A percentile compares a stretch with the other conserved stretches of the same genome.
phyloP scores from a whole-genome alignment of 2,888 invertebrate genomes.

The Phoenoteleia sp. region DNA sequence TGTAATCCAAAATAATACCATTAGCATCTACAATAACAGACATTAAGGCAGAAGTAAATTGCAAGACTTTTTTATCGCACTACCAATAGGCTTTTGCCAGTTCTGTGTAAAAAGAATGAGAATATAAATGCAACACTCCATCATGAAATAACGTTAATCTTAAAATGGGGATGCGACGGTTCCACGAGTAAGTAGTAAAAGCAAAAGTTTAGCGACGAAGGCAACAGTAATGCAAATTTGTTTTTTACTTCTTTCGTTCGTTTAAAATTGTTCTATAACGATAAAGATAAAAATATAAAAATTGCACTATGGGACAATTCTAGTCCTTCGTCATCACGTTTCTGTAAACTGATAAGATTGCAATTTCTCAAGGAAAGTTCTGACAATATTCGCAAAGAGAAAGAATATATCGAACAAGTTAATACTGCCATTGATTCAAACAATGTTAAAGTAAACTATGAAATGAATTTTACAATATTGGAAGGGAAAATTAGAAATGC shows the following conservation, averaged over 20 bases:
- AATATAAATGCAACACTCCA: neutral
- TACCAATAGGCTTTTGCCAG: neutral
- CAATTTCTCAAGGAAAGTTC: constrained; percentile 56
- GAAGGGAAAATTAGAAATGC: constrained; percentile 72
- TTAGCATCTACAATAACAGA: constrained; percentile 9
- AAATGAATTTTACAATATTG: constrained; percentile 70
- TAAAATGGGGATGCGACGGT: neutral
- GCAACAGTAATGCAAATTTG: neutral
- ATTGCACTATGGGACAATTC: constrained; percentile 46
- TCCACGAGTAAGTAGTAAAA: neutral
- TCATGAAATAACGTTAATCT: neutral
- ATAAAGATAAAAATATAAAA: constrained; percentile 1
- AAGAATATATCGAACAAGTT: constrained; percentile 56
- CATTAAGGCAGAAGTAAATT: constrained; percentile 7
- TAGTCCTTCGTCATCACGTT: constrained; percentile 56
- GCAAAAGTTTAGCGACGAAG: neutral
- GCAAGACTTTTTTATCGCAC: constrained; percentile 5
- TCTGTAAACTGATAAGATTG: constrained; percentile 56
- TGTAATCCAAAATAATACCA: too few species aligned
- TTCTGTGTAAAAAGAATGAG: neutral
- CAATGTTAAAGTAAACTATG: constrained; percentile 46
- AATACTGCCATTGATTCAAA: constrained; percentile 21
- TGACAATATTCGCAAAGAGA: constrained; percentile 40
- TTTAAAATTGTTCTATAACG: neutral
- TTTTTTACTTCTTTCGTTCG: constrained; percentile 19